Conservation (phyloP, 2,797 vertebrate species). For the Hypotaenidia philippensis region DNA sequence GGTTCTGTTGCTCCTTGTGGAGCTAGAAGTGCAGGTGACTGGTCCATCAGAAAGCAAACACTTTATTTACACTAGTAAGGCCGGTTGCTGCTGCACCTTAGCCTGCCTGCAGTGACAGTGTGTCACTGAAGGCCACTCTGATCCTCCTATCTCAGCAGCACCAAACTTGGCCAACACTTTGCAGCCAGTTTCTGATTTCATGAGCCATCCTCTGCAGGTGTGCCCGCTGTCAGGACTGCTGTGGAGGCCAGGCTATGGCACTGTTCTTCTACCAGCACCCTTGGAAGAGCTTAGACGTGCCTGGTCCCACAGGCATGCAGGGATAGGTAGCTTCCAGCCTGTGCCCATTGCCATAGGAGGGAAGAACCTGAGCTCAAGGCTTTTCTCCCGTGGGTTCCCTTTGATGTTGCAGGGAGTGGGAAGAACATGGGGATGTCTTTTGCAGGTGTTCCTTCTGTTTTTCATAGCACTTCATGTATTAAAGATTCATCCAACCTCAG, state of each 20-base stretch:
- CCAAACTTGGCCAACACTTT: not conserved
- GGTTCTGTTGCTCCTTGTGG: not conserved
- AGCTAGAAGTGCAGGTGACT: not conserved
- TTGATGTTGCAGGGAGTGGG: not conserved
- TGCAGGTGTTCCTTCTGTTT: not conserved
- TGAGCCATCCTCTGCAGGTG: not conserved
- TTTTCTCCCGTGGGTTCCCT: not conserved
- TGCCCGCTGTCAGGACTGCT: not conserved
- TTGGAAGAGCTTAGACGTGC: not conserved
- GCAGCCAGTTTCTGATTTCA: not conserved
- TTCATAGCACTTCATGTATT: not conserved
- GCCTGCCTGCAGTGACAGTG: not conserved
- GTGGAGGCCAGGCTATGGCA: not conserved
- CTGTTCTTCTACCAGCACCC: not conserved
- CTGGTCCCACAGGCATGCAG: not conserved
- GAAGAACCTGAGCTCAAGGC: not conserved
- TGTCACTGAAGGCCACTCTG: not conserved
- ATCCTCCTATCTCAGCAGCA: not conserved
- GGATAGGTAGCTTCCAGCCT: not conserved
- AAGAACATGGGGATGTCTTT: not conserved
- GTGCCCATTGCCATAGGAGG: not conserved
- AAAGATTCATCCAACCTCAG: not conserved
- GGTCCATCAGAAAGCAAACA: not conserved
- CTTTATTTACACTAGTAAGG: not conserved
- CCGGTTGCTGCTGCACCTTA: not conserved